phyloP scores from a whole-genome alignment of 2,797 vertebrate genomes.

The Emydoidea blandingii region DNA sequence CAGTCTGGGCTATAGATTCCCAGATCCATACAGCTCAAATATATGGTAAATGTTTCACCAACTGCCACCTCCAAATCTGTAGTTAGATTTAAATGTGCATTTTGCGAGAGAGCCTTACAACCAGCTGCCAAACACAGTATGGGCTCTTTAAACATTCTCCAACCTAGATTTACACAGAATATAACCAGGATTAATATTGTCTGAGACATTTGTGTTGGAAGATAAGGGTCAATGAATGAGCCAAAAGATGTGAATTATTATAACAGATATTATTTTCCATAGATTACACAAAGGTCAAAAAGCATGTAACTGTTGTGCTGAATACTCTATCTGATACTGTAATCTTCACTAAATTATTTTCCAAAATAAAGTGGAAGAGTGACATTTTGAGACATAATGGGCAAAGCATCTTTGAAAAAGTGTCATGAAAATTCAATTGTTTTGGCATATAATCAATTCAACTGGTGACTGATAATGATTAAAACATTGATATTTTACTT shows the following conservation, averaged over 20 bases:
- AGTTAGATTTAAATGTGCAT: neutral
- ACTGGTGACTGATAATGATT: neutral
- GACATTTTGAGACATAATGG: neutral
- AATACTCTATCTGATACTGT: neutral
- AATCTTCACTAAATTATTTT: neutral
- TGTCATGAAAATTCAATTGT: neutral
- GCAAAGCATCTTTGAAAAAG: neutral
- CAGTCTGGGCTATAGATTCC: neutral
- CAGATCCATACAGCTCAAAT: neutral
- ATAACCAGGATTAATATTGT: neutral
- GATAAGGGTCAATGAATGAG: neutral
- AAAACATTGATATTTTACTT: neutral
- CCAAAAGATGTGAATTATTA: neutral
- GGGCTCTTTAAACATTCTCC: neutral
- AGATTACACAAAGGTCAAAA: neutral
- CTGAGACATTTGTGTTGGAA: neutral
- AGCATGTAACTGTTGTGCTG: neutral
- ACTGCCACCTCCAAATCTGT: neutral
- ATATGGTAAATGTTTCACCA: slow-evolving; percentile 20
- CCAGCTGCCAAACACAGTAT: neutral
- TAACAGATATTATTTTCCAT: neutral
- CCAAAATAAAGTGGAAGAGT: neutral
- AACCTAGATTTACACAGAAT: neutral
- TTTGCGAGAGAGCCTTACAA: neutral
- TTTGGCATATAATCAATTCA: neutral